phyloP scores from a whole-genome alignment of 1,140 invertebrate genomes.

The Eupeodes corollae region DNA sequence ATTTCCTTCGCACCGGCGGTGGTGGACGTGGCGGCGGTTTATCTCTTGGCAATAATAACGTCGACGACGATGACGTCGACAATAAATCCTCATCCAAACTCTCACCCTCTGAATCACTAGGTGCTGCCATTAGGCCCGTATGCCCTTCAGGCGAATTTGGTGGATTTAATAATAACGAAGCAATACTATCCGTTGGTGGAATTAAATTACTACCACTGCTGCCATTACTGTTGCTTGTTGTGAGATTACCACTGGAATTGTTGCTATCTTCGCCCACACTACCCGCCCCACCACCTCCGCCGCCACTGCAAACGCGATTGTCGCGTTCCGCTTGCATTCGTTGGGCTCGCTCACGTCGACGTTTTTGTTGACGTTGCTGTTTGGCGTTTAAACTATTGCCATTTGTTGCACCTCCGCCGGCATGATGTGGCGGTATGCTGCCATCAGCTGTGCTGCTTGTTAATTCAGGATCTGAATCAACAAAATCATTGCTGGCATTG shows the following conservation, averaged over 20 bases:
- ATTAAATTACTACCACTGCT: slow-evolving; percentile 28
- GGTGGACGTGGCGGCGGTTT: slow-evolving; percentile 37
- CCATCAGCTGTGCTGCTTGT: slow-evolving; percentile 24
- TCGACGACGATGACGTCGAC: slow-evolving; percentile 33
- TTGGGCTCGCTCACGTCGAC: slow-evolving; percentile 71
- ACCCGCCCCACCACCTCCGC: slow-evolving; percentile 25
- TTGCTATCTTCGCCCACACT: slow-evolving; percentile 35
- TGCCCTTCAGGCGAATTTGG: slow-evolving; percentile 34
- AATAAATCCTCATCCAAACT: slow-evolving; percentile 32
- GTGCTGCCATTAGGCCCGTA: slow-evolving; percentile 31
- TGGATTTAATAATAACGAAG: slow-evolving; percentile 30
- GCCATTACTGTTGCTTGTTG: slow-evolving; percentile 20
- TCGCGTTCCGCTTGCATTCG: slow-evolving; percentile 68
- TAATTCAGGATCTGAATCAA: slow-evolving; percentile 29
- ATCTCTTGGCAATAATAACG: slow-evolving; percentile 26
- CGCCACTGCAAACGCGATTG: slow-evolving; percentile 14
- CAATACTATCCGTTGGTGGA: slow-evolving; percentile 33
- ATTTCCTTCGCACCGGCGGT: slow-evolving; percentile 45
- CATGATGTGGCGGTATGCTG: slow-evolving; percentile 1
- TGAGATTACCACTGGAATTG: slow-evolving; percentile 34
- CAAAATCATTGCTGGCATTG: slow-evolving; percentile 21
- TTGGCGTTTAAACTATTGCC: slow-evolving; percentile 36
- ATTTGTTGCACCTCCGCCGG: slow-evolving; percentile 12
- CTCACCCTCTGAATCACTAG: slow-evolving; percentile 32
- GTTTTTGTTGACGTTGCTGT: slow-evolving; percentile 69